These are phyloP conservation scores for Anolis apletophallus DNA, from an alignment of 2,797 vertebrate genomes.

Conservation along the genomic window DNA sequence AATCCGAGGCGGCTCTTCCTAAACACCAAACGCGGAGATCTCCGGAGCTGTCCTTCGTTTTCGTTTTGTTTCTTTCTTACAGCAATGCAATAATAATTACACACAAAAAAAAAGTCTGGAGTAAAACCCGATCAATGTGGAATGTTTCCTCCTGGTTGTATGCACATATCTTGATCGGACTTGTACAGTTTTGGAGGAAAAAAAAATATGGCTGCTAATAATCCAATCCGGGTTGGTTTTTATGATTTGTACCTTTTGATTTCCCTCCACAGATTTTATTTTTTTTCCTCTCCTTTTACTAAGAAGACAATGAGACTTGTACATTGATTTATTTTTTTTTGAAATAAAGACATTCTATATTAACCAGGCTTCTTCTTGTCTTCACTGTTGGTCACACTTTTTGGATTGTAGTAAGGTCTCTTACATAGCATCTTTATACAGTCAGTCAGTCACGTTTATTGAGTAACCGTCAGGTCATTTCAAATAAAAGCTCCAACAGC, in stretches of 20 bases:
- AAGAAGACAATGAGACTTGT: background rate
- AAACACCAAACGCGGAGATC: background rate
- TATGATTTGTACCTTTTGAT: conserved; percentile 23
- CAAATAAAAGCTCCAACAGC: too few relatives aligned
- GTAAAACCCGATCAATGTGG: background rate
- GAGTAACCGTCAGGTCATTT: too few relatives aligned
- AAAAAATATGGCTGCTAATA: conserved; percentile 29
- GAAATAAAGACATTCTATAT: conserved; percentile 23
- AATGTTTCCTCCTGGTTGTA: background rate
- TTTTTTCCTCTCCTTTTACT: background rate
- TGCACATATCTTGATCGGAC: background rate
- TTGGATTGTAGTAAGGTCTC: too few relatives aligned
- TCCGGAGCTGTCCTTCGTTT: background rate
- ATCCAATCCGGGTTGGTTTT: conserved; percentile 1
- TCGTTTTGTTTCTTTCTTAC: background rate
- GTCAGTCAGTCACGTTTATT: too few relatives aligned
- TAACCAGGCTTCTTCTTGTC: background rate
- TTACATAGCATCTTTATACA: too few relatives aligned
- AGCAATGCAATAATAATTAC: background rate
- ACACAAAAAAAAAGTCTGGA: background rate
- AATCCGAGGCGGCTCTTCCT: background rate
- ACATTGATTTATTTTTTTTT: conserved; percentile 32
- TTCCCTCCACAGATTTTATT: conserved; percentile 21
- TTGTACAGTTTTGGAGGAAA: background rate
- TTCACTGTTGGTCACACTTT: too few relatives aligned